Conservation (phyloP, 2,797 vertebrate genomes). For the Heteromormyrus szaboi region DNA sequence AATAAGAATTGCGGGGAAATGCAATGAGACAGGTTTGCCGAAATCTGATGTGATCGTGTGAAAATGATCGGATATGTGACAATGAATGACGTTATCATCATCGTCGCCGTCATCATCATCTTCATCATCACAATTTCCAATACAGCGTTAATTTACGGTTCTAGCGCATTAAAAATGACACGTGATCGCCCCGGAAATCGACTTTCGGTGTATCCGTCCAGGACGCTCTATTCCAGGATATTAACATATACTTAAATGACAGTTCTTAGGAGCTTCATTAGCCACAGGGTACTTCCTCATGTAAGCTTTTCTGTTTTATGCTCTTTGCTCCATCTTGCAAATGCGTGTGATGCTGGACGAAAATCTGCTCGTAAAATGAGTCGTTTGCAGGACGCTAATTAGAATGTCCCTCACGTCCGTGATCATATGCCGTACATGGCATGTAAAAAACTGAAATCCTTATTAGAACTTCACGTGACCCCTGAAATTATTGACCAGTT, state of each 20-base stretch:
- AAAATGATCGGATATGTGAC: not conserved
- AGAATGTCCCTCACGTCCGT: not conserved
- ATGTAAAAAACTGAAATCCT: not conserved
- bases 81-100: not conserved
- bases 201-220: not conserved
- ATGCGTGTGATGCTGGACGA: not conserved
- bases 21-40: not conserved
- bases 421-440: not conserved
- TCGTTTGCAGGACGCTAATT: not conserved
- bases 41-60: not conserved
- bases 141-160: not conserved
- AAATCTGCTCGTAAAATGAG: not conserved
- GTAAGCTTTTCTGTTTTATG: not conserved
- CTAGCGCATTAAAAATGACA: not conserved
- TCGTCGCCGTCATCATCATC: not conserved
- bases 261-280: not conserved
- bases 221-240: not conserved
- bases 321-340: not conserved
- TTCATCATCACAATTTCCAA: not conserved
- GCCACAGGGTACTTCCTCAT: not conserved
- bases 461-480: not conserved
- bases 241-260: not conserved
- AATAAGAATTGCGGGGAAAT: not conserved
- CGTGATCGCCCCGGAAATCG: not conserved
- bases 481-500: not conserved